These are phyloP conservation scores for Antheraea mylitta DNA, from an alignment of 1,140 invertebrate genomes.

Conservation along the genomic window DNA sequence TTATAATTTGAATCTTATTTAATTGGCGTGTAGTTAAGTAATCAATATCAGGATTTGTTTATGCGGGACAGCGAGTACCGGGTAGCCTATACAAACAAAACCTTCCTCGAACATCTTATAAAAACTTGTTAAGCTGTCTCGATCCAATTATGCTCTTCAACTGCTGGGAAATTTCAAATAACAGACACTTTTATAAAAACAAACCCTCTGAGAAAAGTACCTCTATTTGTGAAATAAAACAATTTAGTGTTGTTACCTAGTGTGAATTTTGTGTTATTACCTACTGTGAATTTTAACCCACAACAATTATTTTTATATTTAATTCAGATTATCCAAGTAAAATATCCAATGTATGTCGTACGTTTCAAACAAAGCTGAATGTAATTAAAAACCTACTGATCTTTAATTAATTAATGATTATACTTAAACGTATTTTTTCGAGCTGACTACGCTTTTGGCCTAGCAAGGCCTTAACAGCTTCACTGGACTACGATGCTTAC, in stretches of 20 bases:
- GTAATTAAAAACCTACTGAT: no score
- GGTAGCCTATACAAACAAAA: constrained; percentile 16
- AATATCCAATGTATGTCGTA: no score
- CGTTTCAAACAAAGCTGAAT: no score
- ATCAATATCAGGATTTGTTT: not conserved
- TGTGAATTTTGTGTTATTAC: no score
- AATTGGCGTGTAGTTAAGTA: not conserved
- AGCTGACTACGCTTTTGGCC: no score
- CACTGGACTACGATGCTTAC: no score
- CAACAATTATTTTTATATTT: no score
- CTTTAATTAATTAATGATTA: no score
- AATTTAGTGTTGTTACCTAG: not conserved
- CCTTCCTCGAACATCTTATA: constrained; percentile 14
- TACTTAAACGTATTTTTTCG: no score
- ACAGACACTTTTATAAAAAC: constrained; percentile 3
- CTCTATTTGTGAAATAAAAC: not conserved
- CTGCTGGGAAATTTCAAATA: constrained; percentile 9
- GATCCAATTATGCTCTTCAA: constrained; percentile 16
- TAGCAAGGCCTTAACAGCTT: no score
- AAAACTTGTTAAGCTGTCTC: constrained; percentile 13
- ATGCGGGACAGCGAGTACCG: not conserved
- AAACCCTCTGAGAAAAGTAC: not conserved
- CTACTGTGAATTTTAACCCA: no score
- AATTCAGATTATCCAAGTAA: no score
- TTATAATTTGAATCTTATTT: not conserved